phyloP scores from a whole-genome alignment of 2,113 vertebrate genomes.

The Origma solitaria region DNA sequence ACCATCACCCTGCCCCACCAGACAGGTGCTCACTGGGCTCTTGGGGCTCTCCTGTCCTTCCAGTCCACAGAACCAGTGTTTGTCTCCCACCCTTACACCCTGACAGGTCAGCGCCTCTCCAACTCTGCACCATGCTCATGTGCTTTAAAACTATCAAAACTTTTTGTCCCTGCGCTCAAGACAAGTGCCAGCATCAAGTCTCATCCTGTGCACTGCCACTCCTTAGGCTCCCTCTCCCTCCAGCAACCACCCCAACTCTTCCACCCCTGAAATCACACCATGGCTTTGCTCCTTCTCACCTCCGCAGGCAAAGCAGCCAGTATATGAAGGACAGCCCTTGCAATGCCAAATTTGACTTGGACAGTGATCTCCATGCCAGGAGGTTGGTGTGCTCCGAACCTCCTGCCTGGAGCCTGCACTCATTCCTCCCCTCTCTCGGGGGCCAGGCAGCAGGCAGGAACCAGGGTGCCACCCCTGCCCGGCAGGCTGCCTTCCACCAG shows the following conservation, averaged over 20 bases:
- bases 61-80: not conserved
- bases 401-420: not conserved
- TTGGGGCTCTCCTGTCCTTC: not conserved
- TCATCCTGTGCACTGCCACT: not conserved
- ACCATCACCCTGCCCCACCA: not conserved
- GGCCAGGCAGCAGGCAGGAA: not conserved
- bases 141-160: not conserved
- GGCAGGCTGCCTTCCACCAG: not conserved
- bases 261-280: not conserved
- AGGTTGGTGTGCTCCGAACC: not conserved
- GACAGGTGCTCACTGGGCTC: not conserved
- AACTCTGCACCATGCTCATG: fast-evolving
- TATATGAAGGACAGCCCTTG: not conserved
- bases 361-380: not conserved
- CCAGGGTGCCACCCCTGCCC: not conserved
- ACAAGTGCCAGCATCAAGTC: not conserved
- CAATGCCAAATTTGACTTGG: not conserved
- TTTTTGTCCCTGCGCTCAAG: not conserved
- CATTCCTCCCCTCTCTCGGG: fast-evolving
- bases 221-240: not conserved
- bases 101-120: not conserved
- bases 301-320: not conserved
- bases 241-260: not conserved
- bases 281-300: not conserved
- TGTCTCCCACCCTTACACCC: fast-evolving